A percentile compares a stretch with the other conserved stretches of the same genome.
These are phyloP conservation scores for Gopherus evgoodei DNA, from an alignment of 2,113 vertebrate species.

Conservation along the genomic window DNA sequence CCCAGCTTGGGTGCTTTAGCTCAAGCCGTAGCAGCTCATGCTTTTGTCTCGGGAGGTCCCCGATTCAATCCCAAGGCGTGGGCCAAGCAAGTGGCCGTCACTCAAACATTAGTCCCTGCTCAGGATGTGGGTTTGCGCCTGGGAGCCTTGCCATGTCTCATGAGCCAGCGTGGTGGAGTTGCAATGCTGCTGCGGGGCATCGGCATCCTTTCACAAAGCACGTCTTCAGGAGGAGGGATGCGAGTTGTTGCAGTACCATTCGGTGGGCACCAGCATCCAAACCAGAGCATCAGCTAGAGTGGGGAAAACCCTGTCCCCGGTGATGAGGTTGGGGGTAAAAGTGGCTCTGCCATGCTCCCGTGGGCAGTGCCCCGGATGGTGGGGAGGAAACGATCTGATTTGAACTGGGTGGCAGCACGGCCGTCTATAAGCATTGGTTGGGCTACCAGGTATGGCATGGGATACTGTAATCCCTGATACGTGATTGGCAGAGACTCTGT, in stretches of 20 bases:
- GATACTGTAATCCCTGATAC: background rate
- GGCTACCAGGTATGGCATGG: background rate
- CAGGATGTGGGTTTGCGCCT: background rate
- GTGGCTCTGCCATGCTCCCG: accelerated
- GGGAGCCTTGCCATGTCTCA: background rate
- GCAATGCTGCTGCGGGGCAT: background rate
- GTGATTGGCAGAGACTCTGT: background rate
- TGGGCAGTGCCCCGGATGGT: accelerated
- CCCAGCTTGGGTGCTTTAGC: background rate
- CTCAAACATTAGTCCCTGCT: background rate
- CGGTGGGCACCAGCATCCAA: background rate
- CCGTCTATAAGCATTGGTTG: accelerated
- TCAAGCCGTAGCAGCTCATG: background rate
- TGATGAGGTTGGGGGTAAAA: background rate
- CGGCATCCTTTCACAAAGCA: background rate
- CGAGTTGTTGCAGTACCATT: accelerated
- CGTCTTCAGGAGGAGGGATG: background rate
- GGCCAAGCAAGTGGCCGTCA: background rate
- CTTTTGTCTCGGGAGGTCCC: background rate
- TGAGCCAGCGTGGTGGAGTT: background rate
- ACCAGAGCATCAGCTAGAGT: accelerated
- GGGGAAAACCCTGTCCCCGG: background rate
- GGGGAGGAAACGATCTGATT: background rate
- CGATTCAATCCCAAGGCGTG: background rate
- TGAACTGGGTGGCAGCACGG: background rate